A percentile compares a stretch with the other conserved stretches of the same genome.
phyloP scores from a whole-genome alignment of 2,113 vertebrate species.

The Eulemur rufifrons region DNA sequence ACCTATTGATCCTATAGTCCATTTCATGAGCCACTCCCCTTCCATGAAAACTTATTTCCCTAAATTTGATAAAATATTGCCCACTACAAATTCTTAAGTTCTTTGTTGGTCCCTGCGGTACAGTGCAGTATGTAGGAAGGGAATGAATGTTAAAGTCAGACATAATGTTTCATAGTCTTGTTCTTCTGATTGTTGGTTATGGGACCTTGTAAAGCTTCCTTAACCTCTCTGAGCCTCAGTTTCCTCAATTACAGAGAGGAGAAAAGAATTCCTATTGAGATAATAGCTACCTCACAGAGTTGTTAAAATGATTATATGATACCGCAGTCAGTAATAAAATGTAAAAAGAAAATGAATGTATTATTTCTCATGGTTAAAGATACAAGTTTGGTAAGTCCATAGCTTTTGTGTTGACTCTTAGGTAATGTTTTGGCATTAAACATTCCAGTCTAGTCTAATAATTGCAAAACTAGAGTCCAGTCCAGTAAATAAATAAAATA shows the following conservation, averaged over 20 bases:
- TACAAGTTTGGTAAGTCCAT: neutral
- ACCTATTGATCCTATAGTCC: neutral
- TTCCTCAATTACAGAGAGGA: neutral
- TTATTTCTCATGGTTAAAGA: neutral
- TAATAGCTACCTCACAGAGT: neutral
- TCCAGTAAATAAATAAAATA: slow-evolving; percentile 5
- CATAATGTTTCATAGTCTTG: neutral
- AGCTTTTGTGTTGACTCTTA: slow-evolving; percentile 31
- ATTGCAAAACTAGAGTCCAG: neutral
- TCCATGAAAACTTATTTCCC: neutral
- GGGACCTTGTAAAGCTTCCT: neutral
- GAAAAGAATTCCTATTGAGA: neutral
- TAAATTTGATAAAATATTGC: neutral
- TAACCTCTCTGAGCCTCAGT: neutral
- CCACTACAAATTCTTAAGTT: neutral
- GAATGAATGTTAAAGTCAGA: neutral
- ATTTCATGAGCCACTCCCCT: neutral
- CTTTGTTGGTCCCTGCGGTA: neutral
- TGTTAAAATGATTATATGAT: slow-evolving; percentile 10
- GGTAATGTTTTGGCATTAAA: neutral
- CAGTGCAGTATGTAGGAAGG: neutral
- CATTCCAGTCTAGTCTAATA: neutral
- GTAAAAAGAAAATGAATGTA: neutral
- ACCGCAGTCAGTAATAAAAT: neutral
- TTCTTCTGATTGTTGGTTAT: neutral